phyloP scores from a whole-genome alignment of 2,797 vertebrate species.

The Eurystomus glaucurus region DNA sequence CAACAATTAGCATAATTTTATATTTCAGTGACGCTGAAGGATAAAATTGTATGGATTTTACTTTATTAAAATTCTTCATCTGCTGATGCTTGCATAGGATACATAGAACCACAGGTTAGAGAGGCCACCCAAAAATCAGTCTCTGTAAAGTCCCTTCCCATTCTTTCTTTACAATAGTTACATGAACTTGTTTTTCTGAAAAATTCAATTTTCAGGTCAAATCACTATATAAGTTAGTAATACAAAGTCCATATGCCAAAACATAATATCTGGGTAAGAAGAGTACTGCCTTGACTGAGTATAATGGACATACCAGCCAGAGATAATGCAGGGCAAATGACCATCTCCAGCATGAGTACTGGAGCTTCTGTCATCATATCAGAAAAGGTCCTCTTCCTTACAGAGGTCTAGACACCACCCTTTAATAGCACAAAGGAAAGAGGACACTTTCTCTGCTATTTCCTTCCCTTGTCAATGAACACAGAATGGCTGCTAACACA shows the following conservation, averaged over 20 bases:
- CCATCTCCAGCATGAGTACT: rapidly evolving
- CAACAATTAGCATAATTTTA: neutral
- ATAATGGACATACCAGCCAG: neutral
- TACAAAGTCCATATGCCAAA: neutral
- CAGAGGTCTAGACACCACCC: neutral
- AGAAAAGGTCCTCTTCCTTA: neutral
- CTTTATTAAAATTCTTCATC: neutral
- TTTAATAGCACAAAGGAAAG: neutral
- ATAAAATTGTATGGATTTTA: neutral
- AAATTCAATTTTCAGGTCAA: neutral
- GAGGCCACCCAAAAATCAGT: neutral
- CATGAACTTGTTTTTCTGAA: neutral
- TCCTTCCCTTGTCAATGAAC: neutral
- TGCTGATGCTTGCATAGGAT: neutral
- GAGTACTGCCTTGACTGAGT: neutral
- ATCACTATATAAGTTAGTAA: neutral
- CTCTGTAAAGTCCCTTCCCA: neutral
- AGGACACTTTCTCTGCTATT: neutral
- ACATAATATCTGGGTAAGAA: neutral
- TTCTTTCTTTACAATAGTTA: neutral
- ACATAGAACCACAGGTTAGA: neutral
- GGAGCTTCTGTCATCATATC: neutral
- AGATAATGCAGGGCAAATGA: neutral
- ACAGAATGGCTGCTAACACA: neutral
- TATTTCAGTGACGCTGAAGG: neutral